Conservation (phyloP, 1,140 invertebrate species). For the Yoshiicerus persimilis region DNA sequence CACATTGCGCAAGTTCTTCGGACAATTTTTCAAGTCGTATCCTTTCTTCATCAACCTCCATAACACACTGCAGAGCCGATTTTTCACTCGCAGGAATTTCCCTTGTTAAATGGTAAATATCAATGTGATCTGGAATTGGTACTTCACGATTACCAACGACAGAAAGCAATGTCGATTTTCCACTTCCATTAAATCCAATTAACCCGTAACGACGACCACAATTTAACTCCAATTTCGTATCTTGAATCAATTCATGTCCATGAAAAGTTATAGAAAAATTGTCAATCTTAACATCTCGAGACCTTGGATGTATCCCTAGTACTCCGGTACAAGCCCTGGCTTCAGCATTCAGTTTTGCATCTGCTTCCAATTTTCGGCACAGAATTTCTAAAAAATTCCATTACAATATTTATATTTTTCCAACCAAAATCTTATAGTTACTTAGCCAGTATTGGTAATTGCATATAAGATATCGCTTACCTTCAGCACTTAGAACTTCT, state of each 20-base stretch:
- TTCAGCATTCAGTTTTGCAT: conserved; percentile 87
- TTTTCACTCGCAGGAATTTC: conserved; percentile 64
- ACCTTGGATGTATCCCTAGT: conserved; percentile 89
- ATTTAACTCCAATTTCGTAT: conserved; percentile 95
- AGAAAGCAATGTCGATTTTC: conserved; percentile 87
- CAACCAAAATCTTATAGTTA: not conserved
- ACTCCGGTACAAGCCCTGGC: conserved; percentile 93
- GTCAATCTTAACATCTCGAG: conserved; percentile 94
- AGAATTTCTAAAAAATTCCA: conserved; percentile 71
- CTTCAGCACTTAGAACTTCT: not conserved
- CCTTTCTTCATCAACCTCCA: conserved; percentile 97
- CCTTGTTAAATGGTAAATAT: conserved; percentile 96
- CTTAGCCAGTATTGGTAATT: too few species aligned
- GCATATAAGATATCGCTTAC: too few species aligned
- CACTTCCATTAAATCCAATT: conserved; percentile 64
- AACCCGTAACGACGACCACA: conserved; percentile 95
- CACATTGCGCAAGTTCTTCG: conserved; percentile 80
- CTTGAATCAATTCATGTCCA: conserved; percentile 90
- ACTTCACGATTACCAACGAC: conserved; percentile 91
- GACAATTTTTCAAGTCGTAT: conserved; percentile 88
- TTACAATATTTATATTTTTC: not conserved
- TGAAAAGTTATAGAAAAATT: conserved; percentile 98
- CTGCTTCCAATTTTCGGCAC: conserved; percentile 83
- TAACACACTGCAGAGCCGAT: conserved; percentile 89
- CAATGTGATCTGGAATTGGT: conserved; percentile 93